Base-by-base conservation (phyloP, 2,113 vertebrate genomes). In the Telmatochromis sp. region DNA sequence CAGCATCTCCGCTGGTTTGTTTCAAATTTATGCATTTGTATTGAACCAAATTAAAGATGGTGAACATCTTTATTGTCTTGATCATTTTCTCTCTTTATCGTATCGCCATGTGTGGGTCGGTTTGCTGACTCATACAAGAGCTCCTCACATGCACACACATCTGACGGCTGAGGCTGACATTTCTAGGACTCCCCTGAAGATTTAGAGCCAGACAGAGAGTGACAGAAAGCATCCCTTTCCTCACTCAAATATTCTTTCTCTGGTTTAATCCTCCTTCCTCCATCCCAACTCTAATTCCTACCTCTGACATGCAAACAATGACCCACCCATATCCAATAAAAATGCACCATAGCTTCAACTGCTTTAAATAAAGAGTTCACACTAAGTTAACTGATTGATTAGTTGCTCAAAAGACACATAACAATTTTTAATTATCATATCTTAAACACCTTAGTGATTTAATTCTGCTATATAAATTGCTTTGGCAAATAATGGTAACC, bases 91-190 rank as follows among this genome's bases (percentile, higher is more conserved):
- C 31, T 57, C 6, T 31, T 81, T 58, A 58, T 47, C 26, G 7
- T 31, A 45, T 85, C 5, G n/a, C 55, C 4, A 13, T 35, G 35
- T 35, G 55, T 73, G 80, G 47, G 68, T 81, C 63, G 45, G 54
- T 86, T 42, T 81, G 92, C 87, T 90, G 92, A 85, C 82, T 94
- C 88, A 89, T 50, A 60, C 54, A 86, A 71, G 4, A 50, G 55
- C 81, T 51, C 55, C 57, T n/a, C 54, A 37, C 63, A 60, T 80
- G 75, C 84, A 53, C 14, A 53, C 37, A 58, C 80, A 50, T 75
- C 71, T 75, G 42, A 75, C 6, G 21, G 53, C 14, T 55, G 58
- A 86, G 51, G 79, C 65, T 91, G 90, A 92, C 90, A 93, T 92
- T 90, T 91, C 82, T 23, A 88, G 78, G 37, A 79, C 86, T 87